Conservation (phyloP, 2,797 vertebrate species). For the Parambassis ranga region DNA sequence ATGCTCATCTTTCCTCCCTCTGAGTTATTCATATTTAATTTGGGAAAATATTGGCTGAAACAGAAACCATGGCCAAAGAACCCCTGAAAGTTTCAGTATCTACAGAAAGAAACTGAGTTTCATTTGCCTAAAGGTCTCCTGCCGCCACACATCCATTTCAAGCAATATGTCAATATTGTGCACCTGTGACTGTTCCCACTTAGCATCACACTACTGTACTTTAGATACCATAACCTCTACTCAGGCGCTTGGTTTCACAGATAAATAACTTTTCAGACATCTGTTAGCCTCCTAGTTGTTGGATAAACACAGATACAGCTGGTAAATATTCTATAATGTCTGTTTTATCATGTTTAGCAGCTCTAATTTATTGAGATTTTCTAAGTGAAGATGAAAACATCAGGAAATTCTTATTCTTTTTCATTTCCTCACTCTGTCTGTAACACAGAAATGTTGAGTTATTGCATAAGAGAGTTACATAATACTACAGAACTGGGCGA, state of each 20-base stretch:
- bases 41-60: neutral
- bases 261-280: constrained; percentile 55
- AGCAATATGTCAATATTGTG: constrained; percentile 61
- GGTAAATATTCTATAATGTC: constrained; percentile 10
- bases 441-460: constrained; percentile 32
- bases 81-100: constrained; percentile 2
- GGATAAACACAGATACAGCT: neutral
- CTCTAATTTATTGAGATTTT: neutral
- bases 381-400: neutral
- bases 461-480: constrained; percentile 66
- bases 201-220: constrained; percentile 20
- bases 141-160: constrained; percentile 45
- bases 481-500: constrained; percentile 50
- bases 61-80: constrained; percentile 1
- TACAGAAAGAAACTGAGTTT: constrained; percentile 13
- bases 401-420: neutral
- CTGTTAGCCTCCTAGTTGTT: constrained; percentile 31
- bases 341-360: neutral
- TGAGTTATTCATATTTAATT: neutral
- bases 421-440: constrained; percentile 35
- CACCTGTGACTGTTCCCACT: constrained; percentile 77
- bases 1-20: neutral
- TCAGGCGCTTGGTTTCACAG: constrained; percentile 62
- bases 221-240: constrained; percentile 14
- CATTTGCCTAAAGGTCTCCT: constrained; percentile 37